These are phyloP conservation scores for Drosophila merina DNA, from an alignment of 2,888 invertebrate genomes.

Conservation along the genomic window DNA sequence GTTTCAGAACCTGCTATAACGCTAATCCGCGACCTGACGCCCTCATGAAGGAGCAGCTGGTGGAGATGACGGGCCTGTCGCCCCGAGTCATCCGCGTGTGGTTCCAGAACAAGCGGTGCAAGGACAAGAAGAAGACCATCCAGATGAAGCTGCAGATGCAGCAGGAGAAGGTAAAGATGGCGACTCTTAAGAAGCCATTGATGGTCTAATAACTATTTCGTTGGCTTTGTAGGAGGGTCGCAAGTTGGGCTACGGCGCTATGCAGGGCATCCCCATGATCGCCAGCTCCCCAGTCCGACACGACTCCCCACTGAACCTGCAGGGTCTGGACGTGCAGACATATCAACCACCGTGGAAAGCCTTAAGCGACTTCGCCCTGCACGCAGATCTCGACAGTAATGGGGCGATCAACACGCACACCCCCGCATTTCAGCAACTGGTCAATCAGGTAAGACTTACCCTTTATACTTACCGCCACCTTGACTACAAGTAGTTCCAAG, in stretches of 20 bases:
- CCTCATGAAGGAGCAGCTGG: conserved; percentile 99
- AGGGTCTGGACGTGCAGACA: conserved; percentile 93
- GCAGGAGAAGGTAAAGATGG: conserved; percentile 94
- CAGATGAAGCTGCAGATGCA: conserved; percentile 99
- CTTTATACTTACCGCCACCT: neutral
- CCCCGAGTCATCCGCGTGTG: conserved; percentile 99
- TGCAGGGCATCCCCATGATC: conserved; percentile 99
- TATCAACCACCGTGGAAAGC: conserved; percentile 99
- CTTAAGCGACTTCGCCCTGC: conserved; percentile 96
- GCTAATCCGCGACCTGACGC: conserved; percentile 99
- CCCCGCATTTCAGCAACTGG: conserved; percentile 97
- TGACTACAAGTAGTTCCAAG: neutral
- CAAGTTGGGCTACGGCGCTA: conserved; percentile 95
- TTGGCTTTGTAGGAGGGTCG: conserved; percentile 91
- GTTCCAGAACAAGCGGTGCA: conserved; percentile 99
- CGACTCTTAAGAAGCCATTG: neutral
- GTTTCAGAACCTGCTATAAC: conserved; percentile 93
- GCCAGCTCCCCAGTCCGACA: conserved; percentile 97
- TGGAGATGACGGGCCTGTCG: conserved; percentile 99
- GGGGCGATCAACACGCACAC: conserved; percentile 92
- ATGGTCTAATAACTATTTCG: neutral
- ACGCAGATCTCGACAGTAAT: conserved; percentile 92
- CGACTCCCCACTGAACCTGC: conserved; percentile 93
- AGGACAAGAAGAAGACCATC: conserved; percentile 98
- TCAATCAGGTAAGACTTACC: conserved; percentile 90